Evolutionary conservation across 1,140 invertebrate species (phyloP), one percentile per base, ranked within the genome.

Genomic region (Agraylea sexmaculata): DNA sequence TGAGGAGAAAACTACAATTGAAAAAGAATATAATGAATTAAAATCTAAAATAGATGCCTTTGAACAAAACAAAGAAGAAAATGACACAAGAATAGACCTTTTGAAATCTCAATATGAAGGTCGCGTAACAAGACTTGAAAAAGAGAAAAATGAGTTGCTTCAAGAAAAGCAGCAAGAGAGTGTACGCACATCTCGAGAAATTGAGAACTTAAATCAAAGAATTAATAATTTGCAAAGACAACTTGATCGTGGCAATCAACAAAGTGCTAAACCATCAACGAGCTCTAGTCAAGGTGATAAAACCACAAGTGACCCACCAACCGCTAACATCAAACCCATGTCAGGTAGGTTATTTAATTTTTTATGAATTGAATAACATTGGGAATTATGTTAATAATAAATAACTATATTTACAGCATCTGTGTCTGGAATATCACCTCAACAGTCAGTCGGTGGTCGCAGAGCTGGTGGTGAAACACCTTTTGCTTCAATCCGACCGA

Each of bases 281-380:
- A 74, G 71, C 57, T 64, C 72, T 21, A 66, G 74, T 38, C 66
- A 77, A 33, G 66, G 70, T 37, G 79, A 85, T 46, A 77, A 84
- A 54, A 69, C 73, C 15, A 71, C 71, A 0, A 75, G 71, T 0
- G 87, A 91, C 51, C 80, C 86, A 28, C 82, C 87, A 5, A 85
- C 85, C 0, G 90, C 91, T 8, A 94, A 94, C 58, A 93, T 95
- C 20, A 89, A 89, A 58, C 91, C 91, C 1, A 89, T 95, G 80
- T 80, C 88, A 10, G 85, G 84, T 49, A 68, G 73, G 49, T 59
- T 58, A 11, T 52, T 25, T 33, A 30, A 20, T 32, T 36, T 46
- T 17, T 20, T 31, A 48, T 37, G 18, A 31, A 11, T 8, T 31
- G n/a, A 31, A 6, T 11, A 11, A 6, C 15, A 12, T 32, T 32